These are phyloP conservation scores for Ypsolopha sequella DNA, from an alignment of 2,888 invertebrate species.

Conservation along the genomic window DNA sequence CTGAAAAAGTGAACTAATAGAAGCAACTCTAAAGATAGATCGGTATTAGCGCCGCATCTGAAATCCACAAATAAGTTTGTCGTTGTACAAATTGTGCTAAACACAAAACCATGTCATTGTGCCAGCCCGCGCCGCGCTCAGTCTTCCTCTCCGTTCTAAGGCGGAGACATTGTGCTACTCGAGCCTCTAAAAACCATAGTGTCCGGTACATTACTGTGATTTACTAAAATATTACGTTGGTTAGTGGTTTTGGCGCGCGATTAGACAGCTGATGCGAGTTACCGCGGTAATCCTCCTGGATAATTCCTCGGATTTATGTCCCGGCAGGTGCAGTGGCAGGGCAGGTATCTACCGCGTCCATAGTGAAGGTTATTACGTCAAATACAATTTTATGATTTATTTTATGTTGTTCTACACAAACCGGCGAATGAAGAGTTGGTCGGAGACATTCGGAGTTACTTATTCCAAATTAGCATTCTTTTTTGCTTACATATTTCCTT, in stretches of 20 bases:
- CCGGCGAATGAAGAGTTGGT: too few relatives aligned
- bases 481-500: too few relatives aligned
- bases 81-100: conserved; percentile 22
- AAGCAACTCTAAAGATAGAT: too few relatives aligned
- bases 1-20: too few relatives aligned
- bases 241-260: conserved; percentile 17
- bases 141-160: conserved; percentile 40
- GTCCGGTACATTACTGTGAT: conserved; percentile 5
- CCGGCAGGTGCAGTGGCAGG: conserved; percentile 11
- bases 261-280: conserved; percentile 15
- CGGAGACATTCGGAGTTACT: too few relatives aligned
- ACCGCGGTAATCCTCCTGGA: conserved; percentile 20
- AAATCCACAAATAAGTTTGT: conserved; percentile 7
- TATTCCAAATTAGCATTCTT: too few relatives aligned
- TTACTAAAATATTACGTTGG: conserved; percentile 9
- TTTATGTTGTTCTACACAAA: too few relatives aligned
- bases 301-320: conserved; percentile 19
- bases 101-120: conserved; percentile 42
- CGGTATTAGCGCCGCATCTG: background rate
- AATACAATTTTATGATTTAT: background rate
- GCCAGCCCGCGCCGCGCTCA: conserved; percentile 43
- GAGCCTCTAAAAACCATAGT: conserved; percentile 14
- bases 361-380: background rate
- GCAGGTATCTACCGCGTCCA: too few relatives aligned
- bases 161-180: conserved; percentile 38